Evolutionary conservation across 2,113 vertebrate species (phyloP), one percentile per base, ranked within the genome.

Genomic region (Psittacara wagleri): DNA sequence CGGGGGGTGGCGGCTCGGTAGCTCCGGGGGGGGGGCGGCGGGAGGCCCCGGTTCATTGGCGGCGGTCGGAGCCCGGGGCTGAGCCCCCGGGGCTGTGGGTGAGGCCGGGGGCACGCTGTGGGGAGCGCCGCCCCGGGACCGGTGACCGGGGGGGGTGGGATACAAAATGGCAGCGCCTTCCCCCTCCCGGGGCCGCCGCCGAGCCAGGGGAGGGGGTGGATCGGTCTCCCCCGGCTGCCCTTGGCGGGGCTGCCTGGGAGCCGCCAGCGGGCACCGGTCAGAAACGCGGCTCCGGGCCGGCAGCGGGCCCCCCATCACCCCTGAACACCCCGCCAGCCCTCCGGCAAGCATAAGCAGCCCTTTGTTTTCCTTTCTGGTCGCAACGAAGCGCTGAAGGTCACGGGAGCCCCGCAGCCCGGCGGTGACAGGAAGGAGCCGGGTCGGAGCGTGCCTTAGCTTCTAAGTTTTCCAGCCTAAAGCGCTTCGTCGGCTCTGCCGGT

Each of bases 351-450:
- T 62, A 66, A 83, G 63, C 83, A 63, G 22, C 81, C 69, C 79
- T 97, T 97, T 96, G 82, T 95, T 97, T 96, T 94, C 83, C 52
- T 90, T 94, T 84, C 89, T 59, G n/a, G 94, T 94, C 86, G 94
- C 78, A 88, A 97, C 82, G 81, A 75, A 29, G 79, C 88, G 80
- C 84, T 98, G 98, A 98, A 98, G 98, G 98, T 98, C 98, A 98
- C 59, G 81, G 90, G 95, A 96, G 93, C 96, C 95, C 95, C 95
- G 83, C 97, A 93, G 96, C 94, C 96, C 90, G 27, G 80, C 91
- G 37, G 70, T 63, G 81, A 49, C 88, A 55, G 85, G 28, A 62
- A 59, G 67, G 72, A 54, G 43, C 27, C 57, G 62, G 77, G 68
- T 24, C 59, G 79, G 31, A 68, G 91, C 37, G 75, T 19, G 33